phyloP scores from a whole-genome alignment of 2,113 vertebrate species.

The Heterotis niloticus region DNA sequence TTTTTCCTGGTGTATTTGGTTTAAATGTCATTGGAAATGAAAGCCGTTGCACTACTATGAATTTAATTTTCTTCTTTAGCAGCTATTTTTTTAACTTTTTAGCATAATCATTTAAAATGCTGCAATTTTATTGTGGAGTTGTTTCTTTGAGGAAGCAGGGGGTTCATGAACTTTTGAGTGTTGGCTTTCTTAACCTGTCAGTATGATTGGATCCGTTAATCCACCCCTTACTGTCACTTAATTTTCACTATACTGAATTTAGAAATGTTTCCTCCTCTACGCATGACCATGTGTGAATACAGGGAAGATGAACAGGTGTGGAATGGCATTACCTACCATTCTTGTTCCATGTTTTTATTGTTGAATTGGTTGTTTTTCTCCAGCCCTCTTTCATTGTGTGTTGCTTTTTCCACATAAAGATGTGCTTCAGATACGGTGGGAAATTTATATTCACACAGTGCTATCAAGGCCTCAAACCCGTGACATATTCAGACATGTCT shows the following conservation, averaged over 20 bases:
- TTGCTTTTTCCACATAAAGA: not conserved
- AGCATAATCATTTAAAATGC: conserved; percentile 39
- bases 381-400: too few relatives aligned
- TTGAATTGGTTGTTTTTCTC: too few relatives aligned
- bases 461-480: too few relatives aligned
- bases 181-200: conserved; percentile 21
- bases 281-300: not conserved
- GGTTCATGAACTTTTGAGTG: conserved; percentile 29
- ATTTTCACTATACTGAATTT: not conserved
- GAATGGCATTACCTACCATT: not conserved
- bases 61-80: conserved; percentile 32
- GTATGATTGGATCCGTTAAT: conserved; percentile 25
- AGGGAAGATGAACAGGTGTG: not conserved
- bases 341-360: not conserved
- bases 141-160: conserved; percentile 32
- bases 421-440: not conserved
- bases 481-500: not conserved
- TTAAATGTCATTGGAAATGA: conserved; percentile 46
- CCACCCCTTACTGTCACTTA: not conserved
- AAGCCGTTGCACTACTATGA: conserved; percentile 51
- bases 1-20: conserved; percentile 32
- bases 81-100: conserved; percentile 32
- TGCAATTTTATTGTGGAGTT: conserved; percentile 24
- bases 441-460: not conserved
- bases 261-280: conserved; percentile 14